These are phyloP conservation scores for Lophotriccus pileatus DNA, from an alignment of 2,797 vertebrate genomes.

Conservation along the genomic window DNA sequence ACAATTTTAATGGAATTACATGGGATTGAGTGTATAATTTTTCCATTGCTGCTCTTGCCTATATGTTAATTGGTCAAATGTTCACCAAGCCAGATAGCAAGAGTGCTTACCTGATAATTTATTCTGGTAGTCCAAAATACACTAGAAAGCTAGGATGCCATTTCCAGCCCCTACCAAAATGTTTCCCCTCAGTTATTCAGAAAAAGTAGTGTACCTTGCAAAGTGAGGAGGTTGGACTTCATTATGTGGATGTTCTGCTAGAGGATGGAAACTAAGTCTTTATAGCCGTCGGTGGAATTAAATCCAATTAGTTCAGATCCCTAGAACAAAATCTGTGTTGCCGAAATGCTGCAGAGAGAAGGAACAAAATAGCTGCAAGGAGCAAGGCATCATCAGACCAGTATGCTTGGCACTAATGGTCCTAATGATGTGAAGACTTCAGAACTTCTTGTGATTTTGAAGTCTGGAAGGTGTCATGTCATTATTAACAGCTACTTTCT, in stretches of 20 bases:
- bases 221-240: not conserved
- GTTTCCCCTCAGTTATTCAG: not conserved
- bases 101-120: not conserved
- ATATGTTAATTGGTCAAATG: not conserved
- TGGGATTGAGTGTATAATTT: not conserved
- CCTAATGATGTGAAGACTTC: not conserved
- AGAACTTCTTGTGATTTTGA: not conserved
- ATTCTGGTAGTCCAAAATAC: not conserved
- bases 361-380: not conserved
- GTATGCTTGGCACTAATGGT: not conserved
- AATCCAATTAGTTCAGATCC: not conserved
- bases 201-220: not conserved
- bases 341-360: not conserved
- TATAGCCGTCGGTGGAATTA: accelerated
- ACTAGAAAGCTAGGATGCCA: not conserved
- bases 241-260: not conserved
- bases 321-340: not conserved
- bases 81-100: not conserved
- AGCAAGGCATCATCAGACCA: not conserved
- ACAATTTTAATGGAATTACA: not conserved
- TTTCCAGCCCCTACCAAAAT: not conserved
- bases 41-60: not conserved
- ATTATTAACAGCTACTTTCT: not conserved
- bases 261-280: not conserved
- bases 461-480: not conserved